Base-by-base conservation (phyloP, 2,888 invertebrate species). In the Trachelus troglodyta region DNA sequence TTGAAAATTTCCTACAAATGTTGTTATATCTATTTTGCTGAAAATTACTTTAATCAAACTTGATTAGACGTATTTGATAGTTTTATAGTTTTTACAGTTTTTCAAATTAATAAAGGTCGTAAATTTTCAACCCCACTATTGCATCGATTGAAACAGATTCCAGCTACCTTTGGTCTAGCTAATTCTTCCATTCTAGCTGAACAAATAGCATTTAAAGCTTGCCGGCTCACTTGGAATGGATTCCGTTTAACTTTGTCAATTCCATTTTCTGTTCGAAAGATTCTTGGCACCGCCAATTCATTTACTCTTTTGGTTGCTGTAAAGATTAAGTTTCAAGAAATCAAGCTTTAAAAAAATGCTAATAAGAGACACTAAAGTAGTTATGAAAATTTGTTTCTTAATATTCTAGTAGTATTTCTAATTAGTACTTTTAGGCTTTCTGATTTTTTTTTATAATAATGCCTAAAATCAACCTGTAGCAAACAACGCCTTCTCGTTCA, bases 141-240 rank as follows among this genome's bases (percentile, higher is more conserved):
- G 30, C 30, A 30, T 15, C 30, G 9, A 33, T 71, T 71, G 31
- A 30, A 33, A 15, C 23, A 71, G 9, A 23, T 76, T 35, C 31
- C 75, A 12, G 34, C 34, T 71, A 76, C 75, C 34, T 79, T 80
- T 3, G 93, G 93, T 81, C 92, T 92, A 1, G 94, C 92, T 76
- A 94, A 83, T 82, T 93, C 92, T 35, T 90, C 84, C 69, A 92
- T 92, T 79, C 93, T 92, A 1, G 90, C 83, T 1, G 92, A 88
- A 11, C 92, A 83, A 80, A 92, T 92, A 78, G 92, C 93, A 81
- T 92, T 93, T n/a, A 93, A 87, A 0, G 93, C 94, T 78, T 91
- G 92, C 15, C 91, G 91, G 1, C 92, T 89, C 33, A 94, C 92
- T 3, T 88, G 86, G 82, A 92, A 93, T 0, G 93, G 92, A 89